Evolutionary conservation across 2,113 vertebrate genomes (phyloP).

Genomic region (Smithornis capensis): DNA sequence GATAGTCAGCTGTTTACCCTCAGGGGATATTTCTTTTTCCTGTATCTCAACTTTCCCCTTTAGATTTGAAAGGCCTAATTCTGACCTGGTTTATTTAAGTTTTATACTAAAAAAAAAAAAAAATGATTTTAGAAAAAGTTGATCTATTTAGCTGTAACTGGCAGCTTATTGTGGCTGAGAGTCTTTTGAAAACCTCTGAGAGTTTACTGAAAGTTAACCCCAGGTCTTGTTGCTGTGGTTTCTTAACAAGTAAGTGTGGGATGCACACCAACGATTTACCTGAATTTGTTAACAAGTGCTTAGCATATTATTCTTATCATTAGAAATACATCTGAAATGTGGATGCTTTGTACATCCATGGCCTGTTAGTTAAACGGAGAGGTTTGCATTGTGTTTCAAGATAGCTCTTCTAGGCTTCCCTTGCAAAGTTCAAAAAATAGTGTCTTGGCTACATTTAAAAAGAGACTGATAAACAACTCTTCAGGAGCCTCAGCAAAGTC

Average conservation of each 20-base stretch:
- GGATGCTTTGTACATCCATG: background rate
- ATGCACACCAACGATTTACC: background rate
- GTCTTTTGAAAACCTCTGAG: background rate
- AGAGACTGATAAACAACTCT: background rate
- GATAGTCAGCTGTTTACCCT: slow-evolving; percentile 61
- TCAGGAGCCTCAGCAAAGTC: accelerated
- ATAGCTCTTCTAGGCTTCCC: background rate
- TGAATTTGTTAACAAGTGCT: background rate
- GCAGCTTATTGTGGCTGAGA: background rate
- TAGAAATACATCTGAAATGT: background rate
- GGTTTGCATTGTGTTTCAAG: background rate
- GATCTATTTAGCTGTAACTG: background rate
- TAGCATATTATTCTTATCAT: background rate
- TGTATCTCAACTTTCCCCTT: slow-evolving; percentile 31
- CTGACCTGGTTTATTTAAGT: background rate
- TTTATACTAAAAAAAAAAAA: background rate
- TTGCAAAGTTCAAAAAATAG: background rate
- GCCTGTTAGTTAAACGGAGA: background rate
- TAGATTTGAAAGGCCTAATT: slow-evolving; percentile 4
- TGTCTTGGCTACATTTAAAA: background rate
- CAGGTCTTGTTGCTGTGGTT: background rate
- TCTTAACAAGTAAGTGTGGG: background rate
- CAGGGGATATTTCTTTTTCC: slow-evolving; percentile 25
- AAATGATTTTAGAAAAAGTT: background rate
- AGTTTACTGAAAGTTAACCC: background rate